Evolutionary conservation across 2,113 vertebrate genomes (phyloP), one percentile per base, ranked within the genome.

Genomic region (Felis chaus): DNA sequence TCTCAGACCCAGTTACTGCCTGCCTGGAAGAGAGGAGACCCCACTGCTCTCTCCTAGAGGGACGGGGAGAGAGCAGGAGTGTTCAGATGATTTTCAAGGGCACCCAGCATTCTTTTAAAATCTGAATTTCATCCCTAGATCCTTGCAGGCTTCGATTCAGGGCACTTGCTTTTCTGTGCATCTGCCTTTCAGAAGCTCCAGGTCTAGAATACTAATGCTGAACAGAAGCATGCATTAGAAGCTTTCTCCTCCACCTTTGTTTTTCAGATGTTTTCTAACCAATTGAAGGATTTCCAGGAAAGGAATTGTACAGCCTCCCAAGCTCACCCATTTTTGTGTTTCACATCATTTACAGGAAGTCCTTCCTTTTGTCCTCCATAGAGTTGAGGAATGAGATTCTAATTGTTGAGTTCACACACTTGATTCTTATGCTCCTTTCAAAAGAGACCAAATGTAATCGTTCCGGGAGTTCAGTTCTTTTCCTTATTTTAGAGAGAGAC

Each of bases 381-480:
- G 39, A 66, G 3, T 61, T 96, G 71, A 96, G 69, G 66, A 94
- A 76, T 65, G 29, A 27, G 19, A 13, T 89, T 81, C 23, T 55
- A 84, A 84, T 76, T n/a, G 61, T 83, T 79, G 31, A 66, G 50
- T 84, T 63, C 50, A 48, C 45, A 89, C 61, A 29, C 33, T 90
- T 84, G 39, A 80, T 97, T 79, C 55, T 83, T 74, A 48, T 23
- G 18, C 36, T 76, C n/a, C 29, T 87, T 96, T 95, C 65, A 79
- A 7, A 89, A 85, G 39, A 94, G 68, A 68, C 39, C n/a, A 66
- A 63, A 61, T 41, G 4, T 45, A 39, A 31, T n/a, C 31, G 21
- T 81, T 97, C 85, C 36, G 33, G 45, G 55, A 65, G 7, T 48
- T 78, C 92, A 31, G 16, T 69, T 93, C n/a, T 91, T 94, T 97